phyloP scores from a whole-genome alignment of 2,888 invertebrate genomes.

The Branchipolynoe longqiensis region DNA sequence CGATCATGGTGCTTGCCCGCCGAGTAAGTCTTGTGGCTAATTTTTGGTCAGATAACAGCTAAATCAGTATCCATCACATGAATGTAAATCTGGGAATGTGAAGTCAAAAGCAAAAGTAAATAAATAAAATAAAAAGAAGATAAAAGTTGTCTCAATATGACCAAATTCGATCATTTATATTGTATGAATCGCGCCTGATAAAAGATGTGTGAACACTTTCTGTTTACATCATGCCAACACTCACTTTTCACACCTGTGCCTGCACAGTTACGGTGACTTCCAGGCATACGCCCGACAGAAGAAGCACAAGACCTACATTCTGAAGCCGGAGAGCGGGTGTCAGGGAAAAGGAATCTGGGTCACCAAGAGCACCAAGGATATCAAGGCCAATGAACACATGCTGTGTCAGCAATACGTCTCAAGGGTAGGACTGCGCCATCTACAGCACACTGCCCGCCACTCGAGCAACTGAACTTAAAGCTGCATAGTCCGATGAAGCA shows the following conservation, averaged over 20 bases:
- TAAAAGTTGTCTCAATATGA: too few relatives aligned
- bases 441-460: neutral
- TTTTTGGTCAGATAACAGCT: too few relatives aligned
- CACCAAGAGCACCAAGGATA: slow-evolving; percentile 90
- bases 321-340: slow-evolving; percentile 95
- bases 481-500: too few relatives aligned
- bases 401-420: slow-evolving; percentile 91
- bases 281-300: slow-evolving; percentile 86
- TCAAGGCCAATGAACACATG: slow-evolving; percentile 90
- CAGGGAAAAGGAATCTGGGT: slow-evolving; percentile 94
- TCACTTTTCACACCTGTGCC: too few relatives aligned
- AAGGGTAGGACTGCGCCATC: slow-evolving; percentile 83
- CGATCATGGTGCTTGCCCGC: slow-evolving; percentile 96
- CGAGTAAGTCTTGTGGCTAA: slow-evolving; percentile 88
- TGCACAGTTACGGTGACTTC: slow-evolving; percentile 81
- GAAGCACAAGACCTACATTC: slow-evolving; percentile 89
- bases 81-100: too few relatives aligned
- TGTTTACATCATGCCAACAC: too few relatives aligned
- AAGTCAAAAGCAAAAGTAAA: too few relatives aligned
- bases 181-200: too few relatives aligned
- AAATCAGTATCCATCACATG: too few relatives aligned
- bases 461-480: neutral
- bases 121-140: neutral
- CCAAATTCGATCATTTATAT: too few relatives aligned
- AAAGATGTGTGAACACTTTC: too few relatives aligned